A percentile compares a stretch with the other conserved stretches of the same genome.
These are phyloP conservation scores for Ditula angustiorana DNA, from an alignment of 2,888 invertebrate genomes.

Conservation along the genomic window DNA sequence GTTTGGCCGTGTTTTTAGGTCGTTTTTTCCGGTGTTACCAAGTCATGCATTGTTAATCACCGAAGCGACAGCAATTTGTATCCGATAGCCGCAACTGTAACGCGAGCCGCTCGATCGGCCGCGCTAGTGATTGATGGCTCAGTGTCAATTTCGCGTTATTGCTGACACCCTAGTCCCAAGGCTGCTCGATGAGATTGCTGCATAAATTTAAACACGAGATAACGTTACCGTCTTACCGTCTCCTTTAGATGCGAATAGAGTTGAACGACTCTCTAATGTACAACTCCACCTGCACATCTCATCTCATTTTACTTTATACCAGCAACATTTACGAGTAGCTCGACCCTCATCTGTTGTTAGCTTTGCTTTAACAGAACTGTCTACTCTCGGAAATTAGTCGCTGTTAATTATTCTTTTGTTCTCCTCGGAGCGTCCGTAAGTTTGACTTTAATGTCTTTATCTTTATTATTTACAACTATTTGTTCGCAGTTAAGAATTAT, in stretches of 20 bases:
- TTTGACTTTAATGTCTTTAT: conserved; percentile 51
- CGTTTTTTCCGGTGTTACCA: conserved; percentile 49
- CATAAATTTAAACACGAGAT: conserved; percentile 55
- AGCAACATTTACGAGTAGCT: background rate
- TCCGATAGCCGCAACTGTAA: conserved; percentile 78
- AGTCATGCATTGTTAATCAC: conserved; percentile 68
- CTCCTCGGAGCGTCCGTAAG: conserved; percentile 48
- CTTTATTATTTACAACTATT: conserved; percentile 51
- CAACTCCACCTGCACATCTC: background rate
- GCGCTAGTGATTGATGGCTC: conserved; percentile 73
- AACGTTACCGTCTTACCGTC: conserved; percentile 33
- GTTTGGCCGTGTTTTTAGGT: conserved; percentile 41
- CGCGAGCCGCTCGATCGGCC: conserved; percentile 72
- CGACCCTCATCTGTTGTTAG: background rate
- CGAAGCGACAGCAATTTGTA: conserved; percentile 76
- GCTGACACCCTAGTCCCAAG: conserved; percentile 61
- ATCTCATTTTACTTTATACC: background rate
- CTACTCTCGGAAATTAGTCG: conserved; percentile 43
- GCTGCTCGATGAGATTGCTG: conserved; percentile 59
- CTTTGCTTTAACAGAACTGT: conserved; percentile 1
- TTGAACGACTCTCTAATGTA: background rate
- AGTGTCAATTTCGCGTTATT: conserved; percentile 77
- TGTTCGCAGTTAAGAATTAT: conserved; percentile 45
- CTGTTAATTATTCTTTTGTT: conserved; percentile 53
- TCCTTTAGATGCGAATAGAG: background rate